phyloP scores from a whole-genome alignment of 2,797 vertebrate genomes.

The Pseudomugil gertrudae region DNA sequence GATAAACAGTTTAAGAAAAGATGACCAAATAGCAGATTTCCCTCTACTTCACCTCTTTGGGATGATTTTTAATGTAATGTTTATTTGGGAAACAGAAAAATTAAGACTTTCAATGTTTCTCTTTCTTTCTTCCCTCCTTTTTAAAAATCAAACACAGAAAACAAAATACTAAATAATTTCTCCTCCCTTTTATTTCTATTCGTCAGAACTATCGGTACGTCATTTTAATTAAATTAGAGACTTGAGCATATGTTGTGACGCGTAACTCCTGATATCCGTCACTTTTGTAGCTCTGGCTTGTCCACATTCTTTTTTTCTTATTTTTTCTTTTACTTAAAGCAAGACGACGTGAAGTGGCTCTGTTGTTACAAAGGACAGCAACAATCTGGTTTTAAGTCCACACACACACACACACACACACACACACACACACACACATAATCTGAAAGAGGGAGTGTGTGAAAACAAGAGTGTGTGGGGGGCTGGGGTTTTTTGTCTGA shows the following conservation, averaged over 20 bases:
- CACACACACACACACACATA: not conserved
- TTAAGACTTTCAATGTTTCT: not conserved
- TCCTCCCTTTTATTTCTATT: not conserved
- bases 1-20: conserved; percentile 44
- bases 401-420: conserved; percentile 28
- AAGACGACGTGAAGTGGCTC: conserved; percentile 66
- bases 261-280: conserved; percentile 24
- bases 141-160: not conserved
- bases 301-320: conserved; percentile 38
- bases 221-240: conserved; percentile 14
- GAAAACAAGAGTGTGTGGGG: not conserved
- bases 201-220: not conserved
- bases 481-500: conserved; percentile 17
- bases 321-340: conserved; percentile 49
- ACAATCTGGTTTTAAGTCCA: conserved; percentile 61
- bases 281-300: conserved; percentile 32
- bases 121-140: not conserved
- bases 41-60: not conserved
- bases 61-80: not conserved
- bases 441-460: conserved; percentile 6
- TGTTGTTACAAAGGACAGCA: conserved; percentile 69
- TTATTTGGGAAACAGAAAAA: not conserved
- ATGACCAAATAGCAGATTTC: conserved; percentile 28
- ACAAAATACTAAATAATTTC: not conserved
- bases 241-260: conserved; percentile 4